phyloP scores from a whole-genome alignment of 2,888 invertebrate species.

The Tetragonisca angustula region DNA sequence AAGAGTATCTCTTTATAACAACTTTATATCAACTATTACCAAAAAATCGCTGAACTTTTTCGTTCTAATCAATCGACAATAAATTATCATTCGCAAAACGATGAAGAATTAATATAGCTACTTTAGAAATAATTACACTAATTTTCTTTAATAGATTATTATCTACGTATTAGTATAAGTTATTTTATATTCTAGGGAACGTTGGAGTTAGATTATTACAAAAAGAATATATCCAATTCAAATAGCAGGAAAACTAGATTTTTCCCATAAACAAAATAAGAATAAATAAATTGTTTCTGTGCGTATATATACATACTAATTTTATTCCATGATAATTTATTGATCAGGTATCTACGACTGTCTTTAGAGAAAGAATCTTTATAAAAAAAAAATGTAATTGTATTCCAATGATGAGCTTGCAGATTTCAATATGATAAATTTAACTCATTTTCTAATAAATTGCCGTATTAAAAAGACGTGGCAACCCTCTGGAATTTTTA shows the following conservation, averaged over 20 bases:
- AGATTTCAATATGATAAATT: slow-evolving; percentile 50
- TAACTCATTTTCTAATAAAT: slow-evolving; percentile 50
- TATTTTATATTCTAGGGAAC: not conserved
- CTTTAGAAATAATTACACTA: slow-evolving; percentile 17
- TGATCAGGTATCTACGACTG: slow-evolving; percentile 62
- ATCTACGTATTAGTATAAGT: slow-evolving; percentile 6
- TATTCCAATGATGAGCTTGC: slow-evolving; percentile 31
- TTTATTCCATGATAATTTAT: slow-evolving; percentile 64
- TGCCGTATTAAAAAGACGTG: slow-evolving; percentile 36
- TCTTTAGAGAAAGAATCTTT: slow-evolving; percentile 66
- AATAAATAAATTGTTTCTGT: slow-evolving; percentile 29
- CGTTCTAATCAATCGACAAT: slow-evolving; percentile 2
- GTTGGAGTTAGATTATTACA: not conserved
- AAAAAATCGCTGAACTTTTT: not conserved
- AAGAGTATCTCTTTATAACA: not conserved
- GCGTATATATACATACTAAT: not conserved
- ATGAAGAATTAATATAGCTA: not conserved
- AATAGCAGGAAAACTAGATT: slow-evolving; percentile 4
- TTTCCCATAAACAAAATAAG: slow-evolving; percentile 8
- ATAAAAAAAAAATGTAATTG: slow-evolving; percentile 45
- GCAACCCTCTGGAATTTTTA: slow-evolving; percentile 53
- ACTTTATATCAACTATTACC: not conserved
- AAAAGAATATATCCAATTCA: slow-evolving; percentile 25
- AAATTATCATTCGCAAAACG: slow-evolving; percentile 6
- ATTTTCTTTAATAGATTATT: slow-evolving; percentile 26